phyloP scores from a whole-genome alignment of 1,140 invertebrate genomes.

The Helicoverpa zea region DNA sequence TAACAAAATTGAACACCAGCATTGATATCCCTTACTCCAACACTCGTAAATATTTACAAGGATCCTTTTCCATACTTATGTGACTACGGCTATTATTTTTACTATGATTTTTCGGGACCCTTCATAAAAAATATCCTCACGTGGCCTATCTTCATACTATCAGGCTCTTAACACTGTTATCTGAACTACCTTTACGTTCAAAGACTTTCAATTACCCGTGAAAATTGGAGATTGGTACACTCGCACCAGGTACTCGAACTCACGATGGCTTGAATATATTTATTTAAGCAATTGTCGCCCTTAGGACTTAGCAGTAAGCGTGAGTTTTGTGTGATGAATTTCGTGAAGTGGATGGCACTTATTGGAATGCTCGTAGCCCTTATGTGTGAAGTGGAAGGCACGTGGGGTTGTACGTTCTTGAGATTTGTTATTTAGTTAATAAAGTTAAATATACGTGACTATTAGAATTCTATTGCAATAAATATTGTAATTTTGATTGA shows the following conservation, averaged over 20 bases:
- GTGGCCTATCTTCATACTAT: neutral
- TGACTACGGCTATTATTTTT: neutral
- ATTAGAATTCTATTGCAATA: too few relatives aligned
- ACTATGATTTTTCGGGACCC: neutral
- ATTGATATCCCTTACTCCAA: too few relatives aligned
- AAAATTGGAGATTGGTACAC: slow-evolving; percentile 29
- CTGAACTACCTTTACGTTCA: slow-evolving; percentile 6
- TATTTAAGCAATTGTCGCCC: neutral
- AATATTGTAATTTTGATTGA: too few relatives aligned
- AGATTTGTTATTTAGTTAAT: neutral
- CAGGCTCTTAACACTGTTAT: neutral
- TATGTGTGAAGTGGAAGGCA: neutral
- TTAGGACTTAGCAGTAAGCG: too few relatives aligned
- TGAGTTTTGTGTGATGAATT: neutral
- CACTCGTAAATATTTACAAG: slow-evolving; percentile 3
- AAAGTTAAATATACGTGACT: neutral
- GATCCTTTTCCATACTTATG: neutral
- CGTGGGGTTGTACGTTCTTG: neutral
- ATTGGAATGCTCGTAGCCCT: neutral
- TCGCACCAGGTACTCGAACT: neutral
- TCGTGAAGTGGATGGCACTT: neutral
- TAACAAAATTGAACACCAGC: too few relatives aligned
- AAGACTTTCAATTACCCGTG: slow-evolving; percentile 34
- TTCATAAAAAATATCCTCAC: neutral
- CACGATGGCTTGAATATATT: neutral